Base-by-base conservation (phyloP, 2,113 vertebrate species). In the Nannospalax galili region DNA sequence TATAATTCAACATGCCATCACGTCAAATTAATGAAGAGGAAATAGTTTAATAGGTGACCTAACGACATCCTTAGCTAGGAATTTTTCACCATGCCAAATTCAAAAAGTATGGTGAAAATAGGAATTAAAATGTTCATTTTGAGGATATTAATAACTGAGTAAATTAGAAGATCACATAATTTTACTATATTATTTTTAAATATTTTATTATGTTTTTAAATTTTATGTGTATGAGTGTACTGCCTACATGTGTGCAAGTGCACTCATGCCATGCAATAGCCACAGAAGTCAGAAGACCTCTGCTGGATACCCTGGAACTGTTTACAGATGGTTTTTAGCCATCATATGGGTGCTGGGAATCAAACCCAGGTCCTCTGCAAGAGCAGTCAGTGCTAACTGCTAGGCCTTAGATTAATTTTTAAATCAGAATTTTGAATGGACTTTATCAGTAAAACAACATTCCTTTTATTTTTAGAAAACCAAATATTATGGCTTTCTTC, bases 11-110 rank as follows among this genome's bases (percentile, higher is more conserved):
- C 72, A 91, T 84, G 60, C 62, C 24, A 93, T 82, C 6, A 67
- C 37, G 88, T 82, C 77, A 91, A 78, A 82, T 40, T 91, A 93
- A 93, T 58, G 37, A 93, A 93, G 56, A 90, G 40, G 22, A 78
- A 24, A 75, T 69, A 80, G 64, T 86, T 82, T 10, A 40, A 94
- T 89, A 60, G 35, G 22, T 62, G 7, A 65, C 69, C 58, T 60
- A 30, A 52, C 45, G 12, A 78, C 48, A 48, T 73, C 32, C 48
- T 70, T 64, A 81, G 8, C 32, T 87, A 28, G 77, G 69, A 77
- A 64, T 65, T 87, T 81, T 81, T 30, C 3, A 7, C 77, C 42
- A 78, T 0, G 24, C 40, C 11, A 72, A 84, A 92, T 14, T 73
- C 89, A 26, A 4, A 80, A 85, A 52, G 65, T 58, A 45, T 9